A percentile compares a stretch with the other conserved stretches of the same genome.
Evolutionary conservation across 2,888 invertebrate genomes (phyloP).

Genomic region (Aethes cnicana): DNA sequence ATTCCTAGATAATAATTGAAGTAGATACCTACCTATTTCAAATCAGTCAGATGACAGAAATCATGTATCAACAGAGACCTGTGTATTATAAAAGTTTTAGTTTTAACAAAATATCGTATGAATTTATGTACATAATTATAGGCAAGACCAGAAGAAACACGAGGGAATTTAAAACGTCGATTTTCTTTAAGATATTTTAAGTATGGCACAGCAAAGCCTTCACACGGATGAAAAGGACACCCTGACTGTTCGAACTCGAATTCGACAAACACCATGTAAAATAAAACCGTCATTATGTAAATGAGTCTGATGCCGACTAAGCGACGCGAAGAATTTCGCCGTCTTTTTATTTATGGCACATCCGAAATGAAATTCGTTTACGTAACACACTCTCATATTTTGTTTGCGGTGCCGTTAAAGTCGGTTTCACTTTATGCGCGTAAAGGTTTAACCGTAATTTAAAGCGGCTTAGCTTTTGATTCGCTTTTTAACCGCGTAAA

Average conservation of each 20-base stretch:
- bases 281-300: constrained; percentile 27
- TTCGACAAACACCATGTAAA: constrained; percentile 21
- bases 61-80: no score
- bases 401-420: background rate
- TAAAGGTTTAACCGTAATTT: background rate
- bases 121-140: no score
- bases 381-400: constrained; percentile 14
- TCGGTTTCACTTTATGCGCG: background rate
- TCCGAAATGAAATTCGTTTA: constrained; percentile 22
- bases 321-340: constrained; percentile 21
- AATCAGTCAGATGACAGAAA: no score
- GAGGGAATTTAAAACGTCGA: no score
- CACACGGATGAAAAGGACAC: background rate
- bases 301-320: constrained; percentile 28
- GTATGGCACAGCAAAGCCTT: no score
- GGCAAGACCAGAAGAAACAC: no score
- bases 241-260: constrained; percentile 10
- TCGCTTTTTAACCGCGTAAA: background rate
- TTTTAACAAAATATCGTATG: no score
- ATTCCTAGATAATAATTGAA: no score
- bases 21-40: no score
- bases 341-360: constrained; percentile 26
- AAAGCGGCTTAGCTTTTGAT: background rate
- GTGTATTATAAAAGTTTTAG: no score
- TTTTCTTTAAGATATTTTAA: no score